Evolutionary conservation across 2,888 invertebrate species (phyloP).

Genomic region (Sthenelais limicola): DNA sequence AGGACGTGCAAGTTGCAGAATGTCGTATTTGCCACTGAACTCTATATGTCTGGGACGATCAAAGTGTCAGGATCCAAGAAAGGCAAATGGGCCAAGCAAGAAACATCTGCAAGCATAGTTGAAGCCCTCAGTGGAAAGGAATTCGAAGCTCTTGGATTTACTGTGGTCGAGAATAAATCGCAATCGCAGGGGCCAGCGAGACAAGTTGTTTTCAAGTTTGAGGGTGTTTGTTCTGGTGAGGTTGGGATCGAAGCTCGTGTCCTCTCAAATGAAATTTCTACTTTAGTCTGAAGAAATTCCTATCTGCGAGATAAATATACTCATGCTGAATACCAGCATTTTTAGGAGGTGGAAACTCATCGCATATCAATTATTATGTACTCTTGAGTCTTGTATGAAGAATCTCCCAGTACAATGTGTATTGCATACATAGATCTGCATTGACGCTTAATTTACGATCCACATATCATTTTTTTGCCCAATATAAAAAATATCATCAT

Average conservation of each 20-base stretch:
- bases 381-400: no score
- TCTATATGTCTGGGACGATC: conserved; percentile 34
- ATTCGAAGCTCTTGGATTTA: conserved; percentile 31
- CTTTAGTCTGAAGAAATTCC: conserved; percentile 11
- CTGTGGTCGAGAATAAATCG: conserved; percentile 14
- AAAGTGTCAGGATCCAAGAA: conserved; percentile 34
- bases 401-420: no score
- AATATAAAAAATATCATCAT: no score
- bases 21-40: conserved; percentile 41
- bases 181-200: conserved; percentile 25
- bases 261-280: conserved; percentile 2
- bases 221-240: conserved; percentile 36
- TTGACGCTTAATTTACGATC: no score
- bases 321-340: no score
- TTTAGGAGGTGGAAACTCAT: no score
- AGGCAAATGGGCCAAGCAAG: conserved; percentile 30
- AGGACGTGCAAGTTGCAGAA: conserved; percentile 36
- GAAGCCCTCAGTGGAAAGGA: conserved; percentile 33
- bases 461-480: no score
- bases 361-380: no score
- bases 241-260: conserved; percentile 13
- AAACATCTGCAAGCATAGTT: conserved; percentile 23
- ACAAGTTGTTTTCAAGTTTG: conserved; percentile 11
- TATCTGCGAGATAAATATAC: no score
- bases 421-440: no score